Percentiles rank a stretch among this genome's conserved stretches.
Evolutionary conservation across 2,113 vertebrate species (phyloP).

Genomic region (Lycaon pictus): DNA sequence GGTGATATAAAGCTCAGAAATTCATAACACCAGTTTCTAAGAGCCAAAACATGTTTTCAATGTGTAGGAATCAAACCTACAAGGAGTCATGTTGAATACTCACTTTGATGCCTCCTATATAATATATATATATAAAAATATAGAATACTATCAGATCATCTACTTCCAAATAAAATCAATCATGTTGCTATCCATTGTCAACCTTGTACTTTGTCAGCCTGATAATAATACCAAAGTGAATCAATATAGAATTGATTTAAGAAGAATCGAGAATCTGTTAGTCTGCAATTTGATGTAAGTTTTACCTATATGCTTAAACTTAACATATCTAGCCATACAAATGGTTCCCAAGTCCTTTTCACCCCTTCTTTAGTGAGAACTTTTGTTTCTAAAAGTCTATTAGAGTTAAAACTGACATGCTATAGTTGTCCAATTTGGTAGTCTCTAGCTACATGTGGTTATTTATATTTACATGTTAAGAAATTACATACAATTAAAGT

Average conservation of each 20-base stretch:
- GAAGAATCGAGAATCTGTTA: background rate
- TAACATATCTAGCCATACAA: background rate
- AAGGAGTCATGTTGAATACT: conserved; percentile 34
- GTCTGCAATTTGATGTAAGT: background rate
- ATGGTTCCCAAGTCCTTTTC: background rate
- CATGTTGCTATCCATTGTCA: background rate
- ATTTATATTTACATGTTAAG: conserved; percentile 15
- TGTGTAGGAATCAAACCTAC: conserved; percentile 33
- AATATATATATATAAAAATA: background rate
- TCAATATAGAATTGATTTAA: background rate
- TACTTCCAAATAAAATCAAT: conserved; percentile 27
- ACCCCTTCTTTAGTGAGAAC: background rate
- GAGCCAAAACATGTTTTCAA: background rate
- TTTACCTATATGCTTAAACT: background rate
- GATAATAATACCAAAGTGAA: background rate
- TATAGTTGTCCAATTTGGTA: background rate
- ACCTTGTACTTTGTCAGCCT: background rate
- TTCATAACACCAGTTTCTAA: background rate
- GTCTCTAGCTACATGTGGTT: background rate
- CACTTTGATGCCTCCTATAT: background rate
- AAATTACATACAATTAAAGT: background rate
- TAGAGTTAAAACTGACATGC: background rate
- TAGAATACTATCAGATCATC: background rate
- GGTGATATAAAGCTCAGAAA: background rate
- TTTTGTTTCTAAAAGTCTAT: background rate